Base-by-base conservation (phyloP, 2,113 vertebrate genomes). In the Oryzias curvinotus region DNA sequence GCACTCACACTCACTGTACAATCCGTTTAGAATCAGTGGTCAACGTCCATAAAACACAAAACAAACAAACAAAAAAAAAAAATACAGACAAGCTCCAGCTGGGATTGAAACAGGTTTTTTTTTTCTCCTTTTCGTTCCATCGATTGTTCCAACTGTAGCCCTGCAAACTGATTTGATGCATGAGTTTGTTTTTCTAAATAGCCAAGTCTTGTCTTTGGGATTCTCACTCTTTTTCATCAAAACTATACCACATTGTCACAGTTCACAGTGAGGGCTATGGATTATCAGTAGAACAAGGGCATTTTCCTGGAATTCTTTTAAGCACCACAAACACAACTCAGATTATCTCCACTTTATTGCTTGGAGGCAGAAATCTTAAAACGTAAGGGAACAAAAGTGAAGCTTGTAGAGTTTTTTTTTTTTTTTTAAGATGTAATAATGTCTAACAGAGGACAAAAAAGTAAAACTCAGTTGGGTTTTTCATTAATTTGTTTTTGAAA, bases 211-310 rank as follows among this genome's bases (percentile, higher is more conserved):
- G 48, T 5, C 44, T 41, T 23, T 65, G 25, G 41, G 26, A 56
- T 55, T 44, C 36, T 48, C n/a, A 18, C 0, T 46, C 14, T 15
- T 41, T 69, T 65, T 18, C 1, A 48, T 13, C 28, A 18, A 14
- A 51, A 21, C 58, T 17, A 14, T 52, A 57, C 4, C 46, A 14
- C 45, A 23, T 0, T n/a, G n/a, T 18, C 46, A 56, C 19, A 46
- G 44, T 43, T 63, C 42, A 53, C 25, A 14, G 47, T 16, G 47
- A 68, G 41, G 4, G 48, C 51, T 47, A 1, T 62, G 52, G 52
- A 57, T 71, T 50, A 68, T 14, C 0, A 19, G 1, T 14, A 52
- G 25, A 65, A 62, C 54, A 46, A 21, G 36, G 25, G 43, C 18
- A 30, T 5, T 8, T 21, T 56, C 48, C 14, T 30, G 15, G 28